These are phyloP conservation scores for Nycticorax nycticorax DNA, from an alignment of 2,113 vertebrate genomes.

Conservation along the genomic window DNA sequence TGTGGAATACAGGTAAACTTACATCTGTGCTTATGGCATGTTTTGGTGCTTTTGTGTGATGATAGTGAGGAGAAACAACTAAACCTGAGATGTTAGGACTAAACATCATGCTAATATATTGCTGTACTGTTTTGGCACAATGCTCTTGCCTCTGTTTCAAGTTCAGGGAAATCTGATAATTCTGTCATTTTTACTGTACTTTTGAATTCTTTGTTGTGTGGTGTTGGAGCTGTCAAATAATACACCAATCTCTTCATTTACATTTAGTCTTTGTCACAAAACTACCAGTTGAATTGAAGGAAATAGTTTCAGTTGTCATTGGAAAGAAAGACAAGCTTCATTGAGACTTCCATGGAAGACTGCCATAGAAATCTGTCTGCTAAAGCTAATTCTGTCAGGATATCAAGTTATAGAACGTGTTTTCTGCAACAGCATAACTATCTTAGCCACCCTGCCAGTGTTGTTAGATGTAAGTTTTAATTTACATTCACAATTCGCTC, in stretches of 20 bases:
- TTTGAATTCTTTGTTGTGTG: not conserved
- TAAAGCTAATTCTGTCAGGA: not conserved
- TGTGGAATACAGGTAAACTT: not conserved
- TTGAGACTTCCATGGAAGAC: not conserved
- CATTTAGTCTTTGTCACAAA: not conserved
- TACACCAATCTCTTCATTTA: not conserved
- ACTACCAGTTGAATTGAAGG: not conserved
- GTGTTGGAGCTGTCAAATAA: not conserved
- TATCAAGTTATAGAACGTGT: not conserved
- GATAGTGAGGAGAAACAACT: not conserved
- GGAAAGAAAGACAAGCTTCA: not conserved
- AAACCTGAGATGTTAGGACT: not conserved
- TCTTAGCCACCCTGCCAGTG: not conserved
- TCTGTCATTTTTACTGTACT: not conserved
- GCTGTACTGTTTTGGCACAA: not conserved
- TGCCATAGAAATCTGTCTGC: not conserved
- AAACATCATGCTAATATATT: not conserved
- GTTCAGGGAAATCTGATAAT: not conserved
- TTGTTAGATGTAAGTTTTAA: not conserved
- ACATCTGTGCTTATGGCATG: rapidly evolving
- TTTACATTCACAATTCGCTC: not conserved
- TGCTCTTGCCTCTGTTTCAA: not conserved
- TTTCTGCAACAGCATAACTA: not conserved
- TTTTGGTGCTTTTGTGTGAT: rapidly evolving
- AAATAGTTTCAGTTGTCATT: not conserved